These are phyloP conservation scores for Eudemis profundana DNA, from an alignment of 2,888 invertebrate genomes.

Conservation along the genomic window DNA sequence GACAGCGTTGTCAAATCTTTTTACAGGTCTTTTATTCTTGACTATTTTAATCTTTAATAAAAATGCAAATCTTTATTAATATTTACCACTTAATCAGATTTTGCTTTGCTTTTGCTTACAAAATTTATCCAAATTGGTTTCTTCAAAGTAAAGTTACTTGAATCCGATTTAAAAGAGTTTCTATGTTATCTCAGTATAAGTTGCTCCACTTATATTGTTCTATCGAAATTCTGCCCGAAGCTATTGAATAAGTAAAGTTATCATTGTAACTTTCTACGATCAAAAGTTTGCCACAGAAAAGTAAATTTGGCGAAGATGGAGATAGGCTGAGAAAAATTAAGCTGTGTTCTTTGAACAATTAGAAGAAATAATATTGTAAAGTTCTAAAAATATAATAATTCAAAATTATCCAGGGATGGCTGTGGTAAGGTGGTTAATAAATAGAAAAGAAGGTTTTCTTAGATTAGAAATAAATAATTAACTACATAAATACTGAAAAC, in stretches of 20 bases:
- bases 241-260: slow-evolving; percentile 35
- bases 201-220: slow-evolving; percentile 34
- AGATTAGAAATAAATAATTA: no score
- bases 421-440: no score
- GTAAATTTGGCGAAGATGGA: not conserved
- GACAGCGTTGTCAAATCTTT: no score
- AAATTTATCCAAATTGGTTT: slow-evolving; percentile 6
- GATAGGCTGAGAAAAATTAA: slow-evolving; percentile 1
- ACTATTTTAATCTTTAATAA: not conserved
- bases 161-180: slow-evolving; percentile 31
- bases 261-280: slow-evolving; percentile 24
- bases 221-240: slow-evolving; percentile 20
- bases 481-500: no score
- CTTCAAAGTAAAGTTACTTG: slow-evolving; percentile 8
- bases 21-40: no score
- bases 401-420: no score
- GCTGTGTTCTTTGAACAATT: slow-evolving; percentile 3
- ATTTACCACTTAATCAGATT: not conserved
- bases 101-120: not conserved
- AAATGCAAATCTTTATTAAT: not conserved
- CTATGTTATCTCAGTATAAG: slow-evolving; percentile 23
- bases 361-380: slow-evolving; percentile 6
- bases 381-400: not conserved
- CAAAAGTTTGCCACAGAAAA: slow-evolving; percentile 14
- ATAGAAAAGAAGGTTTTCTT: no score